Evolutionary conservation across 2,797 vertebrate species (phyloP), one percentile per base, ranked within the genome.

Genomic region (Psittacula derbiana): DNA sequence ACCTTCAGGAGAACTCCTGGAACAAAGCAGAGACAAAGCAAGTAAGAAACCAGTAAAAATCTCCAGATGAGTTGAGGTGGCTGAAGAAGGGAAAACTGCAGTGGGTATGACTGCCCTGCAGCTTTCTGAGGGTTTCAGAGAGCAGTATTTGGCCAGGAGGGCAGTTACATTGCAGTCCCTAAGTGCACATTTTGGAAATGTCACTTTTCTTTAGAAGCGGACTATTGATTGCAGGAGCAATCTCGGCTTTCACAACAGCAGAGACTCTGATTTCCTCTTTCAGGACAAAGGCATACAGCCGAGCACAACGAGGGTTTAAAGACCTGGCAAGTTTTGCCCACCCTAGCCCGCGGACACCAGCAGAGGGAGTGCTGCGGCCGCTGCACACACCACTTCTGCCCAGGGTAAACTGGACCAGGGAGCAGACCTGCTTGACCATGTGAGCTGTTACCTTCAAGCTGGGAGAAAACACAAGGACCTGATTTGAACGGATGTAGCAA

Each of bases 1-100:
- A 95, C 96, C 96, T 92, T 95, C 58, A 95, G 82, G 86, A 97
- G 93, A 95, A 95, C 65, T 62, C 67, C 80, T 85, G 70, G 69
- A 78, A 93, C 67, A 93, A 94, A 96, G 75, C 75, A 91, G 64
- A 96, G 80, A 85, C 73, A 95, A 92, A 94, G 38, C 84, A 64
- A 84, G 50, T 87, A 92, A 94, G 65, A 94, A 62, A 71, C 53
- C 25, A 84, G 36, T 67, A 82, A 86, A 89, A 93, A 80, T 53
- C 8, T 8, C 1, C 20, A 91, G 67, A 80, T 27, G 0, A 62
- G 36, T 38, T 40, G 28, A 93, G 47, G 47, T 92, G 80, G 24
- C 25, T 70, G 30, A 80, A n/a, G 30, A 57, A 19, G 16, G 38
- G 28, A 80, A 84, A 93, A 66, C 38, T 55, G 64, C 4, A 2